Conservation (phyloP, 2,797 vertebrate species). For the Pteropus rufus region DNA sequence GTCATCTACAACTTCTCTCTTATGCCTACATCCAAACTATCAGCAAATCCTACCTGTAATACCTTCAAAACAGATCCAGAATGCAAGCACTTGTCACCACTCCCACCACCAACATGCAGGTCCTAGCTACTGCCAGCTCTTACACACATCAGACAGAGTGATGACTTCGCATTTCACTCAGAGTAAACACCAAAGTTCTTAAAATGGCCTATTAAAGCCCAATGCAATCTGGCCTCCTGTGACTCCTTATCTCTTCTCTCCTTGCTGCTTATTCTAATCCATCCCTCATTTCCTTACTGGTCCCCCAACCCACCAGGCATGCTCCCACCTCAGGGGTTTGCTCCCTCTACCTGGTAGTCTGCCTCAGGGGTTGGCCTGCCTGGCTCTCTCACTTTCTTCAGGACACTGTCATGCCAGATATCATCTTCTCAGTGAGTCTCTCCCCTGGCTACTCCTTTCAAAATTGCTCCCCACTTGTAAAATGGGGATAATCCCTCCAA, state of each 20-base stretch:
- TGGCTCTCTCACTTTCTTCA: background rate
- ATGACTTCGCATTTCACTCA: background rate
- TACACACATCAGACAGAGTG: background rate
- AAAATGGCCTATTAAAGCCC: background rate
- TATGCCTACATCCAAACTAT: background rate
- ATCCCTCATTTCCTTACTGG: background rate
- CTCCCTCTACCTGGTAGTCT: background rate
- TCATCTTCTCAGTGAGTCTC: background rate
- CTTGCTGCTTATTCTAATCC: background rate
- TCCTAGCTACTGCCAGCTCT: background rate
- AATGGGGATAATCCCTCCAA: background rate
- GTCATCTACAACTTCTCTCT: background rate
- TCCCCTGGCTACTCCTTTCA: background rate
- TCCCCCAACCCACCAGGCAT: background rate
- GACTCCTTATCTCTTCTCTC: background rate
- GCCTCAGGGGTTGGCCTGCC: background rate
- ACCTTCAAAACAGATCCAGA: background rate
- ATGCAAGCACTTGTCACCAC: background rate
- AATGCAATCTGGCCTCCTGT: accelerated
- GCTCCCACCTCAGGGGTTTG: background rate
- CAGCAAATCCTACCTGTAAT: background rate
- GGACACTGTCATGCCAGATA: background rate
- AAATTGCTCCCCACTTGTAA: background rate
- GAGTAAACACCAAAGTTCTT: background rate
- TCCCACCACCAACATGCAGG: background rate